Conservation (phyloP, 2,888 invertebrate genomes). For the Euphydryas editha region DNA sequence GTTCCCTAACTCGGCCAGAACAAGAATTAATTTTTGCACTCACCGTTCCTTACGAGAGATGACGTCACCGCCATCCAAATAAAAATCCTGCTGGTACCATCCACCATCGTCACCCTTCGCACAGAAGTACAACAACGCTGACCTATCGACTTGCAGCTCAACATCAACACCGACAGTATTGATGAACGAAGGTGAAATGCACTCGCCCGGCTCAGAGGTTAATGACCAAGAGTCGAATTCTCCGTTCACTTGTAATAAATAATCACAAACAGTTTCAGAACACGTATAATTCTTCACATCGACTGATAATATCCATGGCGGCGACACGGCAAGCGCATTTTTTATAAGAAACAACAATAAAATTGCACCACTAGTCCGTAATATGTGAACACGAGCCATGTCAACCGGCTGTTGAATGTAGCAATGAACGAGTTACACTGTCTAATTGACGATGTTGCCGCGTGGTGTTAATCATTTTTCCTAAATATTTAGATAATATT, state of each 20-base stretch:
- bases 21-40: slow-evolving; percentile 45
- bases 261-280: slow-evolving; percentile 62
- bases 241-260: slow-evolving; percentile 63
- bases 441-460: slow-evolving; percentile 41
- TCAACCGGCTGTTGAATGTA: slow-evolving; percentile 46
- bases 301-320: slow-evolving; percentile 76
- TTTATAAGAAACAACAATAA: slow-evolving; percentile 73
- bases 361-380: slow-evolving; percentile 77
- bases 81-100: slow-evolving; percentile 74
- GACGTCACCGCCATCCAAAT: slow-evolving; percentile 77
- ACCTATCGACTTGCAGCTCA: slow-evolving; percentile 54
- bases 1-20: not conserved
- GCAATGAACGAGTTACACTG: slow-evolving; percentile 28
- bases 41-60: slow-evolving; percentile 55
- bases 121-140: slow-evolving; percentile 65
- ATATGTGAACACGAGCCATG: slow-evolving; percentile 62
- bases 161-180: slow-evolving; percentile 50
- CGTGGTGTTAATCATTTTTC: not conserved
- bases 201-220: slow-evolving; percentile 61
- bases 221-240: slow-evolving; percentile 66
- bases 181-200: slow-evolving; percentile 47
- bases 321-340: slow-evolving; percentile 61
- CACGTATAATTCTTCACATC: slow-evolving; percentile 60
- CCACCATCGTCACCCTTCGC: slow-evolving; percentile 58
- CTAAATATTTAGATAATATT: not conserved